Evolutionary conservation across 2,113 vertebrate genomes (phyloP), one percentile per base, ranked within the genome.

Genomic region (Bungarus multicinctus): DNA sequence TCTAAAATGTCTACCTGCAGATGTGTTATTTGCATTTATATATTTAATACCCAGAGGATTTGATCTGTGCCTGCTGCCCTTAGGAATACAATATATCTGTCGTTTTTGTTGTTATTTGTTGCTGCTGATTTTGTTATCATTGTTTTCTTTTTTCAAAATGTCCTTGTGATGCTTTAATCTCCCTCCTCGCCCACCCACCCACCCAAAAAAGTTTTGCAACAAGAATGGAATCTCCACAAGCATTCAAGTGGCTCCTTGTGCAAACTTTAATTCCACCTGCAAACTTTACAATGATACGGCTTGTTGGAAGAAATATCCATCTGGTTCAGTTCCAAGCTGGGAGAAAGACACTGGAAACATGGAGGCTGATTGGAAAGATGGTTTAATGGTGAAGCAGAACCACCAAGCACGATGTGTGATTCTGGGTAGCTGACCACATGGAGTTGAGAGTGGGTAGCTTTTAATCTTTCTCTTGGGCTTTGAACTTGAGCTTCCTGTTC

Each of bases 221-320:
- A 64, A 54, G 88, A 53, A 0, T 81, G n/a, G 85, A 95, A 34
- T 86, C 87, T 54, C 6, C 74, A 27, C 93, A 90, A 52, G 85
- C 18, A 54, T 39, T 14, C 0, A 87, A 39, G 91, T 69, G 90
- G 34, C 74, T 89, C 14, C 43, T 7, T 43, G 52, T 0, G 0
- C 1, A 23, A 90, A 91, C 12, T 0, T 0, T 64, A n/a, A 69
- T 81, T 4, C 0, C 1, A 14, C 1, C 11, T 64, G 60, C 27
- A n/a, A 64, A 3, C 8, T n/a, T 64, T n/a, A 64, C 30, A 64
- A 14, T n/a, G 60, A 64, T 64, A 64, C 3, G 2, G 4, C 55
- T 57, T 57, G 55, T 57, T 57, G 55, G 55, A 23, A 57, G 6
- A 57, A 57, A 57, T 23, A 57, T 57, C 55, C 2, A 57, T 57